phyloP scores from a whole-genome alignment of 2,888 invertebrate genomes.

The Xanthia togata region DNA sequence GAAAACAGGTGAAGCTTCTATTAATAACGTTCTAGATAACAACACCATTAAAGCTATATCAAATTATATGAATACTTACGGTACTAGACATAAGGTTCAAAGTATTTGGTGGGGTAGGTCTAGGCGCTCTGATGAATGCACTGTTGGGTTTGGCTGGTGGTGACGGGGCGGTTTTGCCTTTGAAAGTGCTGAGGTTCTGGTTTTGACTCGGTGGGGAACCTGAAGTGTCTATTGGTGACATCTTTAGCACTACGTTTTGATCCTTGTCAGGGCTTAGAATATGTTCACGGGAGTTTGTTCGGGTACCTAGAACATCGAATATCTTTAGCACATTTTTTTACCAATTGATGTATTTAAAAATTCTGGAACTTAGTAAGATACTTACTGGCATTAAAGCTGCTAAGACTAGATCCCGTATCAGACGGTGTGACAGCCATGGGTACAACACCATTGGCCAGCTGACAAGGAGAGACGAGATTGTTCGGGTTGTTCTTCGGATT shows the following conservation, averaged over 20 bases:
- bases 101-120: slow-evolving; percentile 96
- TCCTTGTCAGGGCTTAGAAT: slow-evolving; percentile 86
- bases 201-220: slow-evolving; percentile 88
- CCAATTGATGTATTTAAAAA: not conserved
- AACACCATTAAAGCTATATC: slow-evolving; percentile 71
- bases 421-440: slow-evolving; percentile 91
- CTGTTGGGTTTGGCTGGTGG: slow-evolving; percentile 87
- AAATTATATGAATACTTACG: slow-evolving; percentile 77
- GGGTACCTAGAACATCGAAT: slow-evolving; percentile 77
- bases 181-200: slow-evolving; percentile 92
- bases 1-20: slow-evolving; percentile 85
- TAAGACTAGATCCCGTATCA: slow-evolving; percentile 93
- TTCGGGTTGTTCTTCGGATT: slow-evolving; percentile 91
- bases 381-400: slow-evolving; percentile 93
- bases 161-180: slow-evolving; percentile 91
- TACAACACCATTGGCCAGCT: slow-evolving; percentile 81
- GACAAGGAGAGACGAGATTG: slow-evolving; percentile 83
- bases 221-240: slow-evolving; percentile 92
- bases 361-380: not conserved
- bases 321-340: not conserved
- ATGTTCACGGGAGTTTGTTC: slow-evolving; percentile 84
- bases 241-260: slow-evolving; percentile 93
- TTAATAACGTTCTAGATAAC: slow-evolving; percentile 75
- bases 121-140: slow-evolving; percentile 91
- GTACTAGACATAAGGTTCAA: slow-evolving; percentile 93